Evolutionary conservation across 2,113 vertebrate species (phyloP), one percentile per base, ranked within the genome.

Genomic region (Microcebus jonahi): DNA sequence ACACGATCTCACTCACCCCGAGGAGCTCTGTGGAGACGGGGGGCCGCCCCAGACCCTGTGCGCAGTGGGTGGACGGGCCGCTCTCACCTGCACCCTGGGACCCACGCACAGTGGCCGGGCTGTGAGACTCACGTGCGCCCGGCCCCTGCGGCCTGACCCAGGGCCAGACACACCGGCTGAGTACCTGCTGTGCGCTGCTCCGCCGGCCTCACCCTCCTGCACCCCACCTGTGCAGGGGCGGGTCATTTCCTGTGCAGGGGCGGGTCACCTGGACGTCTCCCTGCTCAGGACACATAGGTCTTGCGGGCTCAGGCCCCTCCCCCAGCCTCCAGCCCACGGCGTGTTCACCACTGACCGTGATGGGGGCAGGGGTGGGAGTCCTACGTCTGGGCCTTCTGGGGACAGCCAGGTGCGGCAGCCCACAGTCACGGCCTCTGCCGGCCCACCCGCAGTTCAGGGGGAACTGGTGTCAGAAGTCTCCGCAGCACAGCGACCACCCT

Each of bases 91-190:
- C 2, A 2, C 6, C 9, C 4, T 42, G 42, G 42, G 42, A 42
- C 42, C 42, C 42, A 42, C 42, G 42, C 25, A 14, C 18, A 25
- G 88, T 20, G 21, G 65, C 75, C 4, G 23, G 55, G n/a, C 50
- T 61, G 31, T 29, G 14, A 61, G 67, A 61, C 29, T 14, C 42
- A 18, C 3, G n/a, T 6, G 18, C 2, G 45, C 34, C 18, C 0
- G 2, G 25, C 15, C 29, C 21, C 14, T 29, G 9, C 31, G 5
- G 59, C 88, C 73, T 1, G 0, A 25, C 9, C 12, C 7, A 34
- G 11, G 9, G 29, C 0, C 2, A 88, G 50, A 67, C 3, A 39
- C 8, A 20, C 67, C 5, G 5, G 0, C 0, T 1, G 14, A 34
- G 27, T 9, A 27, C 61, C 79, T 34, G 1, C 67, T 76, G 34